Conservation (phyloP, 2,113 vertebrate species). For the Seriola aureovittata region DNA sequence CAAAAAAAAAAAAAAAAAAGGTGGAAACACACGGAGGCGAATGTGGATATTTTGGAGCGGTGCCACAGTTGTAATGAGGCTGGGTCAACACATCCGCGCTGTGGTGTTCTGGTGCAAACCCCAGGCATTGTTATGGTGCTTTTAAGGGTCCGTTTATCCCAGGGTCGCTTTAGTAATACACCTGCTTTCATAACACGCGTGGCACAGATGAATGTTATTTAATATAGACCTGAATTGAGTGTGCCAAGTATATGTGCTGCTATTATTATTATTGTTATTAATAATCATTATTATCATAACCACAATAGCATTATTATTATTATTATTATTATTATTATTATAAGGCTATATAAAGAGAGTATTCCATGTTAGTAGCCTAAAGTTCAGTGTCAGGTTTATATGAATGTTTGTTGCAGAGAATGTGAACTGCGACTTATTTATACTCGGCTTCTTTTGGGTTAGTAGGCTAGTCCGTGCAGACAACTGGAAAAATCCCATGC, state of each 20-base stretch:
- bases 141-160: background rate
- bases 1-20: background rate
- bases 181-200: constrained; percentile 17
- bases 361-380: background rate
- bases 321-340: background rate
- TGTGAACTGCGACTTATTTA: background rate
- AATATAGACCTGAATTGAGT: background rate
- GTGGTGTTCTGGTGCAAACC: background rate
- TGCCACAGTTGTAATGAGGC: constrained; percentile 24
- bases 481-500: constrained; percentile 67
- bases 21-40: background rate
- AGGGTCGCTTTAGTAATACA: background rate
- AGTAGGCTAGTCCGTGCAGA: constrained; percentile 64
- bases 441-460: constrained; percentile 51
- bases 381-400: background rate
- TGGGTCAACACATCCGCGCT: constrained; percentile 27
- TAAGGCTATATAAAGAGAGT: background rate
- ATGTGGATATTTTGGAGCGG: constrained; percentile 13
- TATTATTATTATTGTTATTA: background rate
- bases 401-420: background rate
- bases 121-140: background rate
- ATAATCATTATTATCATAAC: background rate
- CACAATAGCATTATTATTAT: background rate
- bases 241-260: background rate
- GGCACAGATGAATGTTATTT: background rate